Percentiles rank a stretch among this genome's conserved stretches.
phyloP scores from a whole-genome alignment of 2,113 vertebrate species.

The Anser cygnoides region DNA sequence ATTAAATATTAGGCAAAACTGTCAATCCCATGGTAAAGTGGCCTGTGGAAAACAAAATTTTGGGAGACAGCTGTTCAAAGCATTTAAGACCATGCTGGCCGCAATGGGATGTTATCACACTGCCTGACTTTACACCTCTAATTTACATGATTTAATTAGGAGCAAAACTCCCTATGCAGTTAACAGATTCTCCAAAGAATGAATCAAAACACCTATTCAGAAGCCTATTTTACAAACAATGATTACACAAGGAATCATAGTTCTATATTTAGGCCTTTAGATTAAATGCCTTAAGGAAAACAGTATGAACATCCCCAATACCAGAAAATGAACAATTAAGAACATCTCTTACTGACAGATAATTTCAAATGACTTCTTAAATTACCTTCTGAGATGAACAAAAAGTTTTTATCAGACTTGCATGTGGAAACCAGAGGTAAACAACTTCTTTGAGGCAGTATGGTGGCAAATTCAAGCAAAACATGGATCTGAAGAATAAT shows the following conservation, averaged over 20 bases:
- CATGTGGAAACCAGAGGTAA: background rate
- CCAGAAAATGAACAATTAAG: background rate
- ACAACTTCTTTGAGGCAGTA: background rate
- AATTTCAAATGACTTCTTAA: background rate
- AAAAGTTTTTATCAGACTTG: background rate
- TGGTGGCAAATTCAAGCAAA: background rate
- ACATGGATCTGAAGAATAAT: background rate
- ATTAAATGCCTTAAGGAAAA: background rate
- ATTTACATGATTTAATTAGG: background rate
- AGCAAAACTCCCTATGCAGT: background rate
- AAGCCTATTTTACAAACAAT: background rate
- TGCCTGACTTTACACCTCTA: background rate
- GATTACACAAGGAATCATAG: background rate
- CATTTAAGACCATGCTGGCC: background rate
- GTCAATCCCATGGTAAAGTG: background rate
- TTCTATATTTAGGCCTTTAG: background rate
- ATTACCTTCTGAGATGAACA: background rate
- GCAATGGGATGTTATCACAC: background rate
- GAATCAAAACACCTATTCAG: background rate
- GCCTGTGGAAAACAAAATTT: background rate
- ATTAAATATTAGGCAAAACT: background rate
- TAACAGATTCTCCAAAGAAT: background rate
- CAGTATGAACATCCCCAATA: background rate
- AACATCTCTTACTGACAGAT: background rate
- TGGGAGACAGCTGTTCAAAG: background rate